Percentiles rank a stretch among this genome's conserved stretches.
Conservation (phyloP, 2,113 vertebrate species). For the Indicator indicator region DNA sequence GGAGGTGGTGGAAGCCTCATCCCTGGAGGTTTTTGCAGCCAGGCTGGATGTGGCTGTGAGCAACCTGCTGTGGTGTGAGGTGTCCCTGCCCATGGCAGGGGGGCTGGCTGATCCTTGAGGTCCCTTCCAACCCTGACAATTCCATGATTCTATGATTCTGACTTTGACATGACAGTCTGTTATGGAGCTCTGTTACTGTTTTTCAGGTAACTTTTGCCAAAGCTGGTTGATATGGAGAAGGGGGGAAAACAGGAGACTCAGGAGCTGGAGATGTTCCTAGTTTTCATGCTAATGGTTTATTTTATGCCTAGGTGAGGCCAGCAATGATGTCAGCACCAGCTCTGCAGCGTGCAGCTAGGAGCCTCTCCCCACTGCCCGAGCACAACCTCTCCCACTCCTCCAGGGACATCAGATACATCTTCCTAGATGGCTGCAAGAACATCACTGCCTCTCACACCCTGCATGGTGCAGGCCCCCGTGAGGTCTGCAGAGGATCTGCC, state of each 20-base stretch:
- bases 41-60: too few relatives aligned
- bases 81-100: too few relatives aligned
- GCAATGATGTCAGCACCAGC: neutral
- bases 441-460: neutral
- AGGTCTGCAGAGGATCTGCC: neutral
- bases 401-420: slow-evolving; percentile 43
- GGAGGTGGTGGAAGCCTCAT: too few relatives aligned
- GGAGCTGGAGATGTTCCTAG: neutral
- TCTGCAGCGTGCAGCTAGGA: neutral
- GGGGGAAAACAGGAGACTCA: neutral
- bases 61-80: too few relatives aligned
- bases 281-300: rapidly evolving
- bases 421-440: slow-evolving; percentile 49
- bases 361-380: neutral
- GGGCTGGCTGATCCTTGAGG: too few relatives aligned
- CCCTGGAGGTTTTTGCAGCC: too few relatives aligned
- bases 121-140: too few relatives aligned
- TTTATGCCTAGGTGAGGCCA: neutral
- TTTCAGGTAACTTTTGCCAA: neutral
- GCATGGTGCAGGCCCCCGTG: rapidly evolving
- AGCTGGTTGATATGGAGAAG: neutral
- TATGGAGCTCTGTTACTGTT: neutral
- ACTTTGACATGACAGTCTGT: neutral
- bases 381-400: neutral
- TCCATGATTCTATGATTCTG: neutral